Base-by-base conservation (phyloP, 2,797 vertebrate genomes). In the Tapirus indicus region DNA sequence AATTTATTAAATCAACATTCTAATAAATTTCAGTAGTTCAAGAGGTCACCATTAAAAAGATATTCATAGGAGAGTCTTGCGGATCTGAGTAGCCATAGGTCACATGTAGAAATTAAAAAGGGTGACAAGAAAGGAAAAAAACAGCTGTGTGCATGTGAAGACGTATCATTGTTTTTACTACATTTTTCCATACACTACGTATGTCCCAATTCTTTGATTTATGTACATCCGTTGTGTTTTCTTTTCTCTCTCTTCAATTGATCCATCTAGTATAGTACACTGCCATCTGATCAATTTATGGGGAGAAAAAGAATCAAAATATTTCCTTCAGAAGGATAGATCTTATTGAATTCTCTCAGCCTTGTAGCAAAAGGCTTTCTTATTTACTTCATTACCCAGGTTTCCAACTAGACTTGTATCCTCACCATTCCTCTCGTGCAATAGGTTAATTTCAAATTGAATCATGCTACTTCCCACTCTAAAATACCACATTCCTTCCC, bases 1-100 rank as follows among this genome's bases (percentile, higher is more conserved):
- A 88, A 92, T 78, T 92, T 25, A 89, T 29, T 58, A 58, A 92
- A 66, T 52, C 58, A 83, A 6, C 10, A 85, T 88, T 84, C 21
- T 84, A 77, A 66, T 94, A 78, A 94, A 83, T n/a, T n/a, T 92
- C 54, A 92, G 2, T 84, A 66, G 25, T 12, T 47, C 62, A 77
- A 69, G n/a, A 11, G 18, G 18, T 5, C 32, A 62, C 32, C 41
- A 71, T 47, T 84, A 21, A 71, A 88, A 78, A 38, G 64, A 95
- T 25, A 71, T 1, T 78, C 35, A 80, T 12, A 35, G 12, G 52
- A 77, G 49, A 91, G 20, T 66, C 38, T 84, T 78, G 3, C 88
- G 9, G 23, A 78, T 60, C 78, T 35, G 25, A 47, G 17, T 21
- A 52, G 18, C 5, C 20, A 71, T 71, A 41, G 27, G 54, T 64